Evolutionary conservation across 2,113 vertebrate genomes (phyloP).

Genomic region (Silurus asotus): DNA sequence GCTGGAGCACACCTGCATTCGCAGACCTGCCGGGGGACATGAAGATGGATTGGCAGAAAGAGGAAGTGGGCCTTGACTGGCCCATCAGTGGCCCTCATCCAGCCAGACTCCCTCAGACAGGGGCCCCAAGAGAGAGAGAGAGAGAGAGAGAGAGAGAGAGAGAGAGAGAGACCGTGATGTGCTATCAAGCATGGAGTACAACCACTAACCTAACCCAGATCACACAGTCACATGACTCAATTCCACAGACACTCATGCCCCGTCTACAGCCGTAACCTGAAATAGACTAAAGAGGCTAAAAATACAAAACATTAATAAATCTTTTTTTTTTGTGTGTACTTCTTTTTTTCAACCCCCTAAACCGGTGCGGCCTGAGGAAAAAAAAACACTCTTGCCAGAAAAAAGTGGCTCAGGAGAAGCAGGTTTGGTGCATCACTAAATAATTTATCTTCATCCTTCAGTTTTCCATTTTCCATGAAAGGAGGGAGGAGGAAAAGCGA

Average conservation of each 20-base stretch:
- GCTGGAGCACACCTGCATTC: constrained; percentile 50
- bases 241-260: constrained; percentile 66
- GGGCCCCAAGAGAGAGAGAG: constrained; percentile 24
- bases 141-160: too few relatives aligned
- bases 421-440: constrained; percentile 55
- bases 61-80: constrained; percentile 59
- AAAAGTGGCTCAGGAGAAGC: constrained; percentile 59
- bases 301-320: constrained; percentile 78
- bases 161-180: constrained; percentile 37
- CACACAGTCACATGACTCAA: constrained; percentile 68
- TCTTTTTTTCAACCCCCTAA: constrained; percentile 24
- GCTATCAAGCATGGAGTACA: constrained; percentile 42
- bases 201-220: constrained; percentile 73
- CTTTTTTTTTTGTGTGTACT: constrained; percentile 60
- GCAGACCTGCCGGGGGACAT: constrained; percentile 61
- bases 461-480: constrained; percentile 20
- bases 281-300: constrained; percentile 78
- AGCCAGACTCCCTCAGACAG: constrained; percentile 40
- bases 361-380: constrained; percentile 70
- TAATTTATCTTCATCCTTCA: constrained; percentile 45
- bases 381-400: constrained; percentile 65
- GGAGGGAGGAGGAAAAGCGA: neutral
- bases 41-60: constrained; percentile 67
- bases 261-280: constrained; percentile 73
- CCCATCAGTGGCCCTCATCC: constrained; percentile 41